phyloP scores from a whole-genome alignment of 2,797 vertebrate genomes.

The Gallinago nigripennis region DNA sequence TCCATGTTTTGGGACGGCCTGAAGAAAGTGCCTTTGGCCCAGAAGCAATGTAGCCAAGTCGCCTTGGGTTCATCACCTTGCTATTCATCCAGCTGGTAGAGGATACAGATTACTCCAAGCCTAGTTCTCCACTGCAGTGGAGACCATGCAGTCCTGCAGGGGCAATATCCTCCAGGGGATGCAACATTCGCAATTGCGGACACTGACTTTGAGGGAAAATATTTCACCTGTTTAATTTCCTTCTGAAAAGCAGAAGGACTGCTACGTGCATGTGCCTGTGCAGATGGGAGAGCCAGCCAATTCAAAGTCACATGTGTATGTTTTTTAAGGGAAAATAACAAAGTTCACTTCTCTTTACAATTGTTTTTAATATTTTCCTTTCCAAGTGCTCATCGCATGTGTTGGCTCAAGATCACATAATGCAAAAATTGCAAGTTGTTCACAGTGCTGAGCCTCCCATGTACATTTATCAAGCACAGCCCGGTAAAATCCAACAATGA shows the following conservation, averaged over 20 bases:
- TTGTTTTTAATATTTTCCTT: conserved; percentile 31
- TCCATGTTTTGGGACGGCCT: neutral
- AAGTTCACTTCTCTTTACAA: neutral
- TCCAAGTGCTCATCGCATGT: neutral
- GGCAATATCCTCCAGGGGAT: neutral
- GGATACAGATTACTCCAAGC: neutral
- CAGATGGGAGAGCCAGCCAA: neutral
- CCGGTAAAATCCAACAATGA: conserved; percentile 6
- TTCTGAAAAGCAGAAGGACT: neutral
- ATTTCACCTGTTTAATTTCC: neutral
- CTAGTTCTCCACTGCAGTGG: neutral
- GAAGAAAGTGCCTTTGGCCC: neutral
- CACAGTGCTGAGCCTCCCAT: neutral
- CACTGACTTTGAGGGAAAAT: neutral
- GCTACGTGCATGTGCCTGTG: neutral
- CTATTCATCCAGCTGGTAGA: neutral
- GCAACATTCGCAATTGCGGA: neutral
- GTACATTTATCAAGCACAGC: neutral
- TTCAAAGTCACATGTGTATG: neutral
- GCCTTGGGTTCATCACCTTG: neutral
- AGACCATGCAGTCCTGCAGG: neutral
- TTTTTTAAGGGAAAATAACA: neutral
- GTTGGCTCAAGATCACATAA: conserved; percentile 28
- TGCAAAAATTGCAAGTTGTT: conserved; percentile 9
- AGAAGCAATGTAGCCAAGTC: neutral